Conservation (phyloP, 2,797 vertebrate species). For the Hyperoplus immaculatus region DNA sequence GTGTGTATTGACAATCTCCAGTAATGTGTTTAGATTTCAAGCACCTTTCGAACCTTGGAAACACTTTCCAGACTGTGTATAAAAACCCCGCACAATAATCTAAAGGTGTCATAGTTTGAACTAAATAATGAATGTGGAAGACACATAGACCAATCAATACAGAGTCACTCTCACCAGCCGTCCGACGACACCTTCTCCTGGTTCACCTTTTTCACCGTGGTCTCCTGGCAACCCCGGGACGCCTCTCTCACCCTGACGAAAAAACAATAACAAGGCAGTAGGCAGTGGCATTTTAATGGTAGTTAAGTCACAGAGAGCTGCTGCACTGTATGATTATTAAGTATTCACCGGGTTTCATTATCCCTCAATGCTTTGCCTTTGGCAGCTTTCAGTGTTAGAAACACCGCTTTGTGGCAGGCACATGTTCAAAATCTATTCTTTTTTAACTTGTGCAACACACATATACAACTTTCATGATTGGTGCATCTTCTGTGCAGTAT, state of each 20-base stretch:
- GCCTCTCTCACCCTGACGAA: constrained; percentile 93
- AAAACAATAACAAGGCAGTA: constrained; percentile 44
- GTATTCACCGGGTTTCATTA: constrained; percentile 54
- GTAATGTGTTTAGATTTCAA: too few species aligned
- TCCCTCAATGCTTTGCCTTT: constrained; percentile 44
- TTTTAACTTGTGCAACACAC: constrained; percentile 20
- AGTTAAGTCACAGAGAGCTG: constrained; percentile 35
- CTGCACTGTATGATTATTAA: constrained; percentile 56
- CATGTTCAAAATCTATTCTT: constrained; percentile 42
- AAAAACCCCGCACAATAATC: neutral
- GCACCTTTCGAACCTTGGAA: too few species aligned
- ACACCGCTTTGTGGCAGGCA: constrained; percentile 11
- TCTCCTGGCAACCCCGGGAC: constrained; percentile 93
- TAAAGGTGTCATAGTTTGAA: constrained; percentile 13
- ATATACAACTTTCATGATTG: constrained; percentile 6
- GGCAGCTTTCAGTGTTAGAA: constrained; percentile 39
- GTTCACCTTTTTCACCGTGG: constrained; percentile 92
- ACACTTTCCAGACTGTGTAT: too few species aligned
- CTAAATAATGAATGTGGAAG: constrained; percentile 53
- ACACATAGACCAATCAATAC: constrained; percentile 41
- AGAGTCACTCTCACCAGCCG: constrained; percentile 87
- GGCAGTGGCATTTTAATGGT: constrained; percentile 26
- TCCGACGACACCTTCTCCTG: constrained; percentile 88
- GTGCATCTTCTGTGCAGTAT: neutral
- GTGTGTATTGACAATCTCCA: too few species aligned